A percentile compares a stretch with the other conserved stretches of the same genome.
Evolutionary conservation across 1,140 invertebrate genomes (phyloP).

Genomic region (Neuroterus valhalla): DNA sequence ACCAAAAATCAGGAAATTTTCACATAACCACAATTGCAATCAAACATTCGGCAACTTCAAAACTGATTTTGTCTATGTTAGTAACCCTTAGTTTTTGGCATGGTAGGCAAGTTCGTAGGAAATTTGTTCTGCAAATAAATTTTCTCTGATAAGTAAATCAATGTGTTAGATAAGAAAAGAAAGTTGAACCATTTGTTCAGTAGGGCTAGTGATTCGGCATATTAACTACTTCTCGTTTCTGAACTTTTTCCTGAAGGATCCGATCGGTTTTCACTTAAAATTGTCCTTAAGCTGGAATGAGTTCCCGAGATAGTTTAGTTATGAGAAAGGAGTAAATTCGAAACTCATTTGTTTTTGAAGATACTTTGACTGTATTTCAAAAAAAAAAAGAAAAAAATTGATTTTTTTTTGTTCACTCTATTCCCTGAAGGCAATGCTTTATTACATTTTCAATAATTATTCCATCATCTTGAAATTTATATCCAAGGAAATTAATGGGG

Average conservation of each 20-base stretch:
- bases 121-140: conserved; percentile 26
- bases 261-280: conserved; percentile 7
- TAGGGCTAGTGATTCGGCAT: background rate
- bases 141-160: conserved; percentile 25
- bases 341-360: no score
- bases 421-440: no score
- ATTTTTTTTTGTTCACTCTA: no score
- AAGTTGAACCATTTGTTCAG: background rate
- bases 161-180: background rate
- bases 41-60: conserved; percentile 3
- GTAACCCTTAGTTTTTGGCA: background rate
- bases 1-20: background rate
- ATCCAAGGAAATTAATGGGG: no score
- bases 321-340: no score
- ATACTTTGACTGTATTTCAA: no score
- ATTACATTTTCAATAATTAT: no score
- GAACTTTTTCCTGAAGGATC: background rate
- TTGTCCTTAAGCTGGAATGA: no score
- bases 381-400: no score
- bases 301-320: no score
- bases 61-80: conserved; percentile 13
- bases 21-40: background rate
- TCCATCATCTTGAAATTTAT: no score
- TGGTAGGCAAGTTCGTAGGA: conserved; percentile 10
- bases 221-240: background rate